phyloP scores from a whole-genome alignment of 2,888 invertebrate genomes.

The Acronicta psi region DNA sequence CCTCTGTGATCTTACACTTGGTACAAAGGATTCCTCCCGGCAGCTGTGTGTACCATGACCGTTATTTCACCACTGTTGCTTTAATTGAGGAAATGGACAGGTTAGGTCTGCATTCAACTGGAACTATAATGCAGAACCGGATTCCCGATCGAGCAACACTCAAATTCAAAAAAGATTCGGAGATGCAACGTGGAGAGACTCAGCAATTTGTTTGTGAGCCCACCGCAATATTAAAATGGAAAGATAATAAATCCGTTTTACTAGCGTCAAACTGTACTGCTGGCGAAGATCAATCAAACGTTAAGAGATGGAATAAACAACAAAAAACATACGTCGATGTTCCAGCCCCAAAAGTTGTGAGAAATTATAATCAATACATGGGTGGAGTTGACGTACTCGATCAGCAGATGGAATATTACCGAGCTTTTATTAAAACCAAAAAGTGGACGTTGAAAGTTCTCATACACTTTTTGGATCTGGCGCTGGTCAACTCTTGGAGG shows the following conservation, averaged over 20 bases:
- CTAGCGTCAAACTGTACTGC: conserved; percentile 34
- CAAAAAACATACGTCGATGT: conserved; percentile 39
- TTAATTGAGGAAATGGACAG: conserved; percentile 44
- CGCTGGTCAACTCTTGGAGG: conserved; percentile 55
- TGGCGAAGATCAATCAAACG: not conserved
- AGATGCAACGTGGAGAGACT: conserved; percentile 36
- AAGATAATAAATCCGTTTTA: conserved; percentile 45
- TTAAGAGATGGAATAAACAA: conserved; percentile 49
- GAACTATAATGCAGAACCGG: conserved; percentile 10
- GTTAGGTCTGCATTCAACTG: conserved; percentile 1
- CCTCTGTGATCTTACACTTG: conserved; percentile 50
- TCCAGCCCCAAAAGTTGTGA: conserved; percentile 38
- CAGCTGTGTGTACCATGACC: conserved; percentile 53
- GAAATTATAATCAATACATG: conserved; percentile 48
- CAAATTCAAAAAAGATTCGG: conserved; percentile 40
- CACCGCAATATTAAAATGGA: conserved; percentile 40
- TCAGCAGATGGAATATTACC: conserved; percentile 54
- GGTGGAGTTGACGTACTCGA: conserved; percentile 49
- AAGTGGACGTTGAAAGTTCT: conserved; percentile 62
- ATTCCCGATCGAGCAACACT: conserved; percentile 24
- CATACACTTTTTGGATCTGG: conserved; percentile 56
- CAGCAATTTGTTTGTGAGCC: conserved; percentile 29
- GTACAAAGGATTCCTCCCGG: conserved; percentile 42
- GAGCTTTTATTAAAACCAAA: conserved; percentile 58
- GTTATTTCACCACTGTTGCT: conserved; percentile 51